Conservation (phyloP, 1,140 invertebrate species). For the Amyelois transitella region DNA sequence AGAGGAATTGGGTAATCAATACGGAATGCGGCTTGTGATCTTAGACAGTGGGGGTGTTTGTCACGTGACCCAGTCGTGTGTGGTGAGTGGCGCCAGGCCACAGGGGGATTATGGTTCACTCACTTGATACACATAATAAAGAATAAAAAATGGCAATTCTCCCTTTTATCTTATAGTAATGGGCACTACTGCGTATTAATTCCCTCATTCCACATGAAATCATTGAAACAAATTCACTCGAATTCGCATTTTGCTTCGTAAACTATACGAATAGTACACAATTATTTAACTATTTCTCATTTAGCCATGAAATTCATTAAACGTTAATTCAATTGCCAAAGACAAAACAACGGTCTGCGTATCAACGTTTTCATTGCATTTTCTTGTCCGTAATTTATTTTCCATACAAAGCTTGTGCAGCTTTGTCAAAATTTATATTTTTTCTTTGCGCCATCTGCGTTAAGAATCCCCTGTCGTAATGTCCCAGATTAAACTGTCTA, state of each 20-base stretch:
- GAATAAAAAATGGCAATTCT: too few species aligned
- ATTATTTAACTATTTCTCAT: too few species aligned
- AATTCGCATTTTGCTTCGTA: too few species aligned
- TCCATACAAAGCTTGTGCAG: neutral
- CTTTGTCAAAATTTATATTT: neutral
- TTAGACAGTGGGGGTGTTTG: neutral
- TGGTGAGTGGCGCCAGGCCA: constrained; percentile 13
- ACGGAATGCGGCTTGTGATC: neutral
- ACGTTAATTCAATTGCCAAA: too few species aligned
- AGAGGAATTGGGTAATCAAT: neutral
- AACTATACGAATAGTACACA: too few species aligned
- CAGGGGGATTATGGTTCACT: constrained; percentile 15
- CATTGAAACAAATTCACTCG: too few species aligned
- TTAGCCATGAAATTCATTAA: too few species aligned
- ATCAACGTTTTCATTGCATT: neutral
- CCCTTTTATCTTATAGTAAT: too few species aligned
- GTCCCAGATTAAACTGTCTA: constrained; percentile 29
- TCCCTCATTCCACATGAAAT: too few species aligned
- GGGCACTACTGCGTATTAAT: too few species aligned
- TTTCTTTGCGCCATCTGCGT: neutral
- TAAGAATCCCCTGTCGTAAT: constrained; percentile 4
- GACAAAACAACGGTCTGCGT: neutral
- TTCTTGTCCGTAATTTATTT: too few species aligned
- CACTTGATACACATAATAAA: too few species aligned
- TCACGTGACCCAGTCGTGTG: neutral